These are phyloP conservation scores for Kryptolebias ocellatus DNA, from an alignment of 2,797 vertebrate species.

Conservation along the genomic window DNA sequence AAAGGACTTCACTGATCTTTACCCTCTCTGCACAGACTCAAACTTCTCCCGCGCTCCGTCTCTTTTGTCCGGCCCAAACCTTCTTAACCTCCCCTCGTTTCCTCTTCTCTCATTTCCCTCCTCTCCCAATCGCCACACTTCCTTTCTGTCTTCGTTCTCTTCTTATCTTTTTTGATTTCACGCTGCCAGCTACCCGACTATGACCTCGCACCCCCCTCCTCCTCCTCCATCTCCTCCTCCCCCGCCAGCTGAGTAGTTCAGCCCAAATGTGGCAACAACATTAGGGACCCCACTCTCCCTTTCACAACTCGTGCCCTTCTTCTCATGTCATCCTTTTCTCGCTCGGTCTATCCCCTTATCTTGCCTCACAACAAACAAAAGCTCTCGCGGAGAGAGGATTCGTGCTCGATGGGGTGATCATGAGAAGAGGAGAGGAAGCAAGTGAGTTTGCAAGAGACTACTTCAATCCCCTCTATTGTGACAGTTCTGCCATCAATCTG, in stretches of 20 bases:
- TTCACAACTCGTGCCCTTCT: constrained; percentile 10
- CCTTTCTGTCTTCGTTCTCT: constrained; percentile 2
- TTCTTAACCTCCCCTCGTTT: constrained; percentile 49
- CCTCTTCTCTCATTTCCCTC: constrained; percentile 48
- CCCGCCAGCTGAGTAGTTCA: constrained; percentile 67
- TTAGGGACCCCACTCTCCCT: constrained; percentile 39
- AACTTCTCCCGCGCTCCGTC: constrained; percentile 20
- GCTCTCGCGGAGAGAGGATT: constrained; percentile 56
- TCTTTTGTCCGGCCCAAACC: constrained; percentile 48
- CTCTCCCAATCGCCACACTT: constrained; percentile 18
- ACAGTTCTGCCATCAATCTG: constrained; percentile 83
- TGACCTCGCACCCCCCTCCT: constrained; percentile 30
- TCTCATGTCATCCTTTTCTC: constrained; percentile 49
- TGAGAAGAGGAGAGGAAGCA: constrained; percentile 38
- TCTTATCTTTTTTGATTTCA: constrained; percentile 39
- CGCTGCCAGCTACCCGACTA: constrained; percentile 44
- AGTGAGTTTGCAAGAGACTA: constrained; percentile 59
- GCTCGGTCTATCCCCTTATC: constrained; percentile 27
- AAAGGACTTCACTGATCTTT: constrained; percentile 67
- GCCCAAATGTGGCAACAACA: constrained; percentile 78
- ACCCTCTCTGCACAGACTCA: constrained; percentile 54
- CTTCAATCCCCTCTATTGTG: constrained; percentile 84
- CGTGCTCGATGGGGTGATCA: constrained; percentile 70
- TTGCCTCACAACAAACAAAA: constrained; percentile 61
- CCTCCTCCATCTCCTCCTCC: constrained; percentile 21